These are phyloP conservation scores for Muscicapa striata DNA, from an alignment of 2,797 vertebrate species.

Conservation along the genomic window DNA sequence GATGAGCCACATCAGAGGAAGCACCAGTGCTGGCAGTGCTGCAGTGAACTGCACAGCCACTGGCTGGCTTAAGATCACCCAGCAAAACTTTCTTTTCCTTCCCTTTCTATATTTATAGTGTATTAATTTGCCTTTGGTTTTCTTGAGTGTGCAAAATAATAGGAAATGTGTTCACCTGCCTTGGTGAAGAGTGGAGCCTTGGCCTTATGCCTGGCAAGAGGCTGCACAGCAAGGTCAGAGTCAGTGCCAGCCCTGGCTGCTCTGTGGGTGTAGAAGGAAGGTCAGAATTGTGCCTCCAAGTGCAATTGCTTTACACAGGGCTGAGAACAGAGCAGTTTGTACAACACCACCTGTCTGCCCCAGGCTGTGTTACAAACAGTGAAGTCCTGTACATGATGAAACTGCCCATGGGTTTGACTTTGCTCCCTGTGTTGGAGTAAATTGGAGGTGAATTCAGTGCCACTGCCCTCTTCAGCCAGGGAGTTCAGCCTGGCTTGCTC, in stretches of 20 bases:
- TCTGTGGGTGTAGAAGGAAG: neutral
- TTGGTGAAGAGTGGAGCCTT: neutral
- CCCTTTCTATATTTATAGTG: neutral
- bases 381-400: accelerated
- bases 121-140: neutral
- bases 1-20: neutral
- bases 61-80: neutral
- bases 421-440: neutral
- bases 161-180: neutral
- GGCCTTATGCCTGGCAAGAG: neutral
- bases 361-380: accelerated
- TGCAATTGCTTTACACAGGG: neutral
- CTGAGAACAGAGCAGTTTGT: neutral
- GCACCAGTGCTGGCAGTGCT: accelerated
- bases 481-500: neutral
- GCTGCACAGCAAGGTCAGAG: neutral
- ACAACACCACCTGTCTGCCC: neutral
- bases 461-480: neutral
- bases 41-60: neutral
- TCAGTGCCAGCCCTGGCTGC: neutral
- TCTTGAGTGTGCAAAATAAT: neutral
- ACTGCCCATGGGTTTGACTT: accelerated
- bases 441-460: neutral
- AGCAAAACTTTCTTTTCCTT: neutral
- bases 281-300: neutral